A percentile compares a stretch with the other conserved stretches of the same genome.
Conservation (phyloP, 2,888 invertebrate species). For the Hanleya hanleyi region DNA sequence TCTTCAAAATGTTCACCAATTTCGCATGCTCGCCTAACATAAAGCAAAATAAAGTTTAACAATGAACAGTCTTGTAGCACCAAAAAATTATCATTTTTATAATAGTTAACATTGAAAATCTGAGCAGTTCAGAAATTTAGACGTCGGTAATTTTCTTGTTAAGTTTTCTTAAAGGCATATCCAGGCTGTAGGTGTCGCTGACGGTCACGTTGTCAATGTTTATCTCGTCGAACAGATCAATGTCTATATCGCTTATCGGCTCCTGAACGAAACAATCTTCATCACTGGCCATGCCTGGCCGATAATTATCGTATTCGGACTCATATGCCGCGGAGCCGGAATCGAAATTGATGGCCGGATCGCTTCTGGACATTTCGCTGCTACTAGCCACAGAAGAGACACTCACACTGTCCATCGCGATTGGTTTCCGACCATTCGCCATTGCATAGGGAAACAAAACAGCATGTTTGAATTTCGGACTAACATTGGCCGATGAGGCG, state of each 20-base stretch:
- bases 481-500: conserved; percentile 59
- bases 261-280: conserved; percentile 73
- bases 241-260: conserved; percentile 71
- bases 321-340: conserved; percentile 80
- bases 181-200: conserved; percentile 69
- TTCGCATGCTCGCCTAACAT: too few relatives aligned
- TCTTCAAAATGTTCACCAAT: too few relatives aligned
- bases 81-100: too few relatives aligned
- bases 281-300: conserved; percentile 75
- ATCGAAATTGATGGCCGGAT: conserved; percentile 68
- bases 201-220: conserved; percentile 70
- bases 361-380: conserved; percentile 71
- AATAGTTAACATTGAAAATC: too few relatives aligned
- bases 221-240: conserved; percentile 71
- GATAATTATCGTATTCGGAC: conserved; percentile 81
- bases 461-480: conserved; percentile 57
- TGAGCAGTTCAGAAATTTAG: too few relatives aligned
- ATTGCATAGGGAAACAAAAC: conserved; percentile 55
- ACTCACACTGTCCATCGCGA: conserved; percentile 67
- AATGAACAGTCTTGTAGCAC: too few relatives aligned
- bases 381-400: conserved; percentile 68
- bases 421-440: conserved; percentile 37
- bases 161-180: conserved; percentile 59
- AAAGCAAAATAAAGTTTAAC: too few relatives aligned
- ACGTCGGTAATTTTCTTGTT: conserved; percentile 65